Conservation (phyloP, 2,797 vertebrate genomes). For the Pipistrellus nathusii region DNA sequence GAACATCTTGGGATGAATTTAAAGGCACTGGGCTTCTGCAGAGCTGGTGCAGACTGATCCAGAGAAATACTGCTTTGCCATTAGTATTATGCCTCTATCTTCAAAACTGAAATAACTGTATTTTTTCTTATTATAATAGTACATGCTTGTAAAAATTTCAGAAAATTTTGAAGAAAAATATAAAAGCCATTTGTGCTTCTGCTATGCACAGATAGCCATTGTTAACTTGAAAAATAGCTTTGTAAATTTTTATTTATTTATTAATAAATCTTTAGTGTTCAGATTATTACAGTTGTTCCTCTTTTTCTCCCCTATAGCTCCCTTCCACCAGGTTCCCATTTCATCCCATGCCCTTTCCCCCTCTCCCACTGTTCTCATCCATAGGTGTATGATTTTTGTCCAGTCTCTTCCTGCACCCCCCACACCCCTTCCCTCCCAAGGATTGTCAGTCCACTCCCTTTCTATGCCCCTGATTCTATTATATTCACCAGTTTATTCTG, state of each 20-base stretch:
- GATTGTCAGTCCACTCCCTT: no score
- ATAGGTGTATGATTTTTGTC: no score
- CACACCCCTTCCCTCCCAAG: no score
- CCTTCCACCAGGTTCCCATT: no score
- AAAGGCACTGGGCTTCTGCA: not conserved
- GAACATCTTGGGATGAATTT: not conserved
- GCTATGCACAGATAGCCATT: not conserved
- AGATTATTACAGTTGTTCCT: no score
- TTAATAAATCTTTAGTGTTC: no score
- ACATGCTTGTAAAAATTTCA: not conserved
- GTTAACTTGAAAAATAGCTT: constrained; percentile 13
- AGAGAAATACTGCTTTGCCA: not conserved
- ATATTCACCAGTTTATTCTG: no score
- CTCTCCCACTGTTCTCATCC: no score
- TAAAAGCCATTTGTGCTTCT: constrained; percentile 12
- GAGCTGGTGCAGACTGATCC: not conserved
- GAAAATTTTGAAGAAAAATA: not conserved
- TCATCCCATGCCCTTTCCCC: no score
- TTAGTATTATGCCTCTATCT: not conserved
- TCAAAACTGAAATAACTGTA: constrained; percentile 35
- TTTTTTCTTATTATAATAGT: not conserved
- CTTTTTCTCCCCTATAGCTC: no score
- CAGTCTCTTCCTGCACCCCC: no score
- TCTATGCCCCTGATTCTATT: no score
- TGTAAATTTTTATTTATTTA: not conserved